A percentile compares a stretch with the other conserved stretches of the same genome.
Conservation (phyloP, 2,888 invertebrate genomes). For the Timandra comae region DNA sequence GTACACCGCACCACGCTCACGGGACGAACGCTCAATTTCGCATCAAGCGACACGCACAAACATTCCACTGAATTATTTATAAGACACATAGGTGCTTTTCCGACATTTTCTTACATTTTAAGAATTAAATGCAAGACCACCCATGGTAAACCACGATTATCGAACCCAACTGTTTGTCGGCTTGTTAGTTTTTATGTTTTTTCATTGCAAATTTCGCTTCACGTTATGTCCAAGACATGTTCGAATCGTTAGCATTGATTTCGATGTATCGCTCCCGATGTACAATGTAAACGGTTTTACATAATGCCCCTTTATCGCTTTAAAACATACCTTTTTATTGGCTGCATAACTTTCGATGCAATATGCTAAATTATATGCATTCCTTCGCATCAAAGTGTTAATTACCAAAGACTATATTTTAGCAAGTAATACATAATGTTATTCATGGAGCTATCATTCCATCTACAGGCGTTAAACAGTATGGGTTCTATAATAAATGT, state of each 20-base stretch:
- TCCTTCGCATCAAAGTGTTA: constrained; percentile 7
- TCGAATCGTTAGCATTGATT: neutral
- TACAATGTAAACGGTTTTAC: too few relatives aligned
- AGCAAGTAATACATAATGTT: constrained; percentile 15
- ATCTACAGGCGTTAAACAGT: constrained; percentile 18
- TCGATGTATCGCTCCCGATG: too few relatives aligned
- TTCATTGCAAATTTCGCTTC: constrained; percentile 38
- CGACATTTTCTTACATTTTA: constrained; percentile 51
- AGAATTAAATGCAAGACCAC: constrained; percentile 31
- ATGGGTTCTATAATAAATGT: constrained; percentile 14
- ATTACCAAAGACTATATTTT: constrained; percentile 7
- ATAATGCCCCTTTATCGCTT: neutral
- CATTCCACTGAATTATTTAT: constrained; percentile 65
- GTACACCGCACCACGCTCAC: neutral
- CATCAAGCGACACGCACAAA: constrained; percentile 45
- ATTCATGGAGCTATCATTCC: constrained; percentile 14
- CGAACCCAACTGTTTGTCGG: constrained; percentile 21
- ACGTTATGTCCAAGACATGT: constrained; percentile 9
- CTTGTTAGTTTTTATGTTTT: constrained; percentile 42
- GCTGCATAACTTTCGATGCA: neutral
- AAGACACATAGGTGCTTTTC: constrained; percentile 53
- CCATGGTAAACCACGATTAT: constrained; percentile 26
- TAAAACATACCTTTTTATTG: neutral
- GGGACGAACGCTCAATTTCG: constrained; percentile 43
- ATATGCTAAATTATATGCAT: neutral